A percentile compares a stretch with the other conserved stretches of the same genome.
These are phyloP conservation scores for Petromus typicus DNA, from an alignment of 2,113 vertebrate genomes.

Conservation along the genomic window DNA sequence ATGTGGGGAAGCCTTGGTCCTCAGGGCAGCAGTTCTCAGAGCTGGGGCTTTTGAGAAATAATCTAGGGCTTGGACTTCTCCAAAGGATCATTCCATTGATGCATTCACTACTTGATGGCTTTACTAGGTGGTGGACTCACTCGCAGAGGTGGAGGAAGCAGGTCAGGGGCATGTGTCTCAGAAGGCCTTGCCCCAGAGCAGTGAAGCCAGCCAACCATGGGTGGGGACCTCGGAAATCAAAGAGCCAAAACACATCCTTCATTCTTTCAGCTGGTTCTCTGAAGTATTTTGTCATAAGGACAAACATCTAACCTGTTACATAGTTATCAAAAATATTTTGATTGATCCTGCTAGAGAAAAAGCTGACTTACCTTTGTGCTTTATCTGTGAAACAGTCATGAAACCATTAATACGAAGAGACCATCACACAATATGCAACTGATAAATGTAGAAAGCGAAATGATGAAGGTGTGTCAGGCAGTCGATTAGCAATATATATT, in stretches of 20 bases:
- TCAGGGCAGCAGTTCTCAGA: background rate
- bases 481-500: background rate
- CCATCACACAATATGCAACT: background rate
- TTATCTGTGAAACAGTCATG: background rate
- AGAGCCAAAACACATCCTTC: background rate
- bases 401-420: slow-evolving; percentile 35
- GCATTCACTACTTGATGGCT: background rate
- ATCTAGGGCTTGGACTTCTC: background rate
- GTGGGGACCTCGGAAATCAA: background rate
- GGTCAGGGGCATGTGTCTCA: too few relatives aligned
- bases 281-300: background rate
- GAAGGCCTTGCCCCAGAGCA: background rate
- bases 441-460: background rate
- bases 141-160: background rate
- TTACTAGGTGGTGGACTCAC: background rate
- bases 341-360: background rate
- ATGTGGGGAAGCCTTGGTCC: background rate
- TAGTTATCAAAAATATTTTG: slow-evolving; percentile 8
- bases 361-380: slow-evolving; percentile 8
- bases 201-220: background rate
- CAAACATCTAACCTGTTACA: background rate
- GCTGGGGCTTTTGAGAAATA: background rate
- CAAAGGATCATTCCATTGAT: background rate
- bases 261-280: background rate
- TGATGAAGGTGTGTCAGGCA: background rate